Evolutionary conservation across 2,888 invertebrate species (phyloP).

Genomic region (Drosophila fulvimacula): DNA sequence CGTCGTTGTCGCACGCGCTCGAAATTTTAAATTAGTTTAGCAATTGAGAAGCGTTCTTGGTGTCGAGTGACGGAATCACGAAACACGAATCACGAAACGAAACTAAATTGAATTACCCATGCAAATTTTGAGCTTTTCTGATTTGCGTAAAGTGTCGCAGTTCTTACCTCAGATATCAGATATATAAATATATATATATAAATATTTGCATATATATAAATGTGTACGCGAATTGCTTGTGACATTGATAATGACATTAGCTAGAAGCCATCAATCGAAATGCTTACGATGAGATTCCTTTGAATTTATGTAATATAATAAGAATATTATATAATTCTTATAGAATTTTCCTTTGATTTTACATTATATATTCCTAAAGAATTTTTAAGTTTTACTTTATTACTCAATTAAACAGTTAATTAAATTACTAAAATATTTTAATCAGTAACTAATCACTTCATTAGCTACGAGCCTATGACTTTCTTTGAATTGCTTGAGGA

Average conservation of each 20-base stretch:
- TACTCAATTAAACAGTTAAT: neutral
- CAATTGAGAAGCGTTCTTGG: constrained; percentile 66
- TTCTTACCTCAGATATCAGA: constrained; percentile 41
- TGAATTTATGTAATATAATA: too few relatives aligned
- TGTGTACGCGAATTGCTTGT: neutral
- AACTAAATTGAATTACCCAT: constrained; percentile 82
- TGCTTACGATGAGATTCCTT: neutral
- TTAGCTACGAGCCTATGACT: too few relatives aligned
- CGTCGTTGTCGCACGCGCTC: constrained; percentile 64
- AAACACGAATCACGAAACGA: constrained; percentile 53
- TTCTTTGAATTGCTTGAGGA: too few relatives aligned
- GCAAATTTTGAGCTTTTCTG: constrained; percentile 75
- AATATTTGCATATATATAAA: neutral
- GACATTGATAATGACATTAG: constrained; percentile 9
- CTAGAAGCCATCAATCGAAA: neutral
- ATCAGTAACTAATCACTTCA: too few relatives aligned
- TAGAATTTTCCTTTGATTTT: too few relatives aligned
- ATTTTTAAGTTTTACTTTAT: too few relatives aligned
- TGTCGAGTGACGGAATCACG: constrained; percentile 51
- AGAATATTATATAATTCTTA: neutral
- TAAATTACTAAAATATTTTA: neutral
- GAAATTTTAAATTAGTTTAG: constrained; percentile 80
- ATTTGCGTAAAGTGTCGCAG: constrained; percentile 57
- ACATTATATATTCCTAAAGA: too few relatives aligned
- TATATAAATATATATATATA: neutral